phyloP scores from a whole-genome alignment of 2,797 vertebrate species.

The Tragelaphus oryx region DNA sequence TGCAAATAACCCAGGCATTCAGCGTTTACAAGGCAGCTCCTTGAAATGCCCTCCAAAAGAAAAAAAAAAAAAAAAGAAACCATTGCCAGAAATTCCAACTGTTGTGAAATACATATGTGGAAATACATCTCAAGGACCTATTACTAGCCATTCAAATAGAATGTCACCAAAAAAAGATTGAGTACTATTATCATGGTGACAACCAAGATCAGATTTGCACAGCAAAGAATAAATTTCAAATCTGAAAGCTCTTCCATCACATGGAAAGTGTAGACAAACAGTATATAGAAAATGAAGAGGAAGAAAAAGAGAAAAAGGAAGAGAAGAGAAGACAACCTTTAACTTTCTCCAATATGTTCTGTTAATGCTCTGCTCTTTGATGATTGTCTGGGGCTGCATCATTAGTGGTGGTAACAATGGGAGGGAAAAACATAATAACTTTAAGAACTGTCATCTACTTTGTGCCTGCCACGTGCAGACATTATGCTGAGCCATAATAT shows the following conservation, averaged over 20 bases:
- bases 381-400: not conserved
- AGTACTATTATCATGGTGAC: not conserved
- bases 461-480: not conserved
- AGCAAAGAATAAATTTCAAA: not conserved
- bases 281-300: not conserved
- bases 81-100: not conserved
- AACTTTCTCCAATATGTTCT: not conserved
- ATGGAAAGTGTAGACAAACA: not conserved
- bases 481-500: not conserved
- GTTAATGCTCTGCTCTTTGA: not conserved
- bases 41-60: conserved; percentile 41
- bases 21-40: not conserved
- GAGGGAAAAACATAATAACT: not conserved
- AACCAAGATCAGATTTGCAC: not conserved
- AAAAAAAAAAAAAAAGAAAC: not conserved
- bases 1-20: not conserved
- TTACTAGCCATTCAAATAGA: not conserved
- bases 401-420: not conserved
- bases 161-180: not conserved
- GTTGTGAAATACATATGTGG: not conserved
- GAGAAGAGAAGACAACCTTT: not conserved
- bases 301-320: not conserved
- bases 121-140: not conserved
- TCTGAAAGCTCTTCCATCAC: not conserved
- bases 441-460: not conserved